Base-by-base conservation (phyloP, 2,888 invertebrate species). In the Andrena camellia region DNA sequence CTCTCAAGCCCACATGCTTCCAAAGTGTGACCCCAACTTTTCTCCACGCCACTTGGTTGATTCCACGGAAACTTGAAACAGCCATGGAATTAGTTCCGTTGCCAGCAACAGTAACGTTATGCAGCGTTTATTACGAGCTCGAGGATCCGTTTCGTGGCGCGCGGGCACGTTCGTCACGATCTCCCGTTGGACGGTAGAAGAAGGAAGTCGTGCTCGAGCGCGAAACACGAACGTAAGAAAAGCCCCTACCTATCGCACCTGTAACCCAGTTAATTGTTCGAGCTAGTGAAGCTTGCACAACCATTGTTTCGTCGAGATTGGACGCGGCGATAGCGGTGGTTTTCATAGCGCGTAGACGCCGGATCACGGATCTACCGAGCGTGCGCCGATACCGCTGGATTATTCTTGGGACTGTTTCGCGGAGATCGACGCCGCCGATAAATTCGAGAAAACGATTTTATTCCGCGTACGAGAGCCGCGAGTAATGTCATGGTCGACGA, bases 181-280 rank as follows among this genome's bases (percentile, higher is more conserved):
- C 42, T 42, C 17, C 42, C 17, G 42, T 17, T 42, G 42, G 42
- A 42, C 42, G 42, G 42, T 17, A 35, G 17, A 42, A 50, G n/a
- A 48, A 57, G 52, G 57, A 78, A 42, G 6, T 17, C 48, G 59
- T 60, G 13, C 23, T 26, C 29, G 52, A 52, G n/a, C 13, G 20
- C 10, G 59, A 50, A 60, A 57, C 20, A n/a, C n/a, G 23, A 29
- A n/a, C 13, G 26, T 13, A 54, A 54, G 67, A 60, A 68, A 79
- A 66, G 10, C 50, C n/a, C 7, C 68, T 10, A 54, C 23, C 64
- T 85, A 81, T 87, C 87, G 86, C 90, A 90, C 90, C 90, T 90
- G 89, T 91, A 89, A 90, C 89, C 91, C 81, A 89, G 87, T 90
- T 89, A 85, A 86, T 86, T 90, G 89, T 85, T 90, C 87, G 86